A percentile compares a stretch with the other conserved stretches of the same genome.
phyloP scores from a whole-genome alignment of 2,797 vertebrate species.

The Hyperoplus immaculatus region DNA sequence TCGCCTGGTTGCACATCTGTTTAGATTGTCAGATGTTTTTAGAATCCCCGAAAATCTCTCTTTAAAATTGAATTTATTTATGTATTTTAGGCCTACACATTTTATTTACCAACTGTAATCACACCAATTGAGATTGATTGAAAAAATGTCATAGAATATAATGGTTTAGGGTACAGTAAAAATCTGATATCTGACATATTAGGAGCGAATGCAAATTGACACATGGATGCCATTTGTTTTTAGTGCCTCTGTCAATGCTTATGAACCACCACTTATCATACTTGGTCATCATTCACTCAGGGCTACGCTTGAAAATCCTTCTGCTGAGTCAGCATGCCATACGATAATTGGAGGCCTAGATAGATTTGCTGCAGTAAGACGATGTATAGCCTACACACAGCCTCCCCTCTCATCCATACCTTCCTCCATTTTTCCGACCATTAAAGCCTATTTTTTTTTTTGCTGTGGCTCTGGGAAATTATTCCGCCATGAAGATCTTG shows the following conservation, averaged over 20 bases:
- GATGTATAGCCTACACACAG: conserved; percentile 1
- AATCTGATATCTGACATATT: neutral
- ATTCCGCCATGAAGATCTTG: conserved; percentile 3
- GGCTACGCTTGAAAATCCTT: neutral
- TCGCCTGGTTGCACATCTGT: neutral
- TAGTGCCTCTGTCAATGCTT: neutral
- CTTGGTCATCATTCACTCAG: neutral
- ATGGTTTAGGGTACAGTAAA: neutral
- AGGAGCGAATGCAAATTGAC: no score
- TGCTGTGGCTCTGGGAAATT: neutral
- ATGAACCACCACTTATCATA: neutral
- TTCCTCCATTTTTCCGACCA: neutral
- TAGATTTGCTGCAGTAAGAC: conserved; percentile 49
- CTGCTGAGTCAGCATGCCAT: conserved; percentile 48
- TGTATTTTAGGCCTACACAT: no score
- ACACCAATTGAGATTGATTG: neutral
- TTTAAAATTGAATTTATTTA: neutral
- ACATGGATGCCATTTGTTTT: neutral
- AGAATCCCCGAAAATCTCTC: no score
- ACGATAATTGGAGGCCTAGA: conserved; percentile 18
- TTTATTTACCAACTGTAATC: neutral
- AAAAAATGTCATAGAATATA: neutral
- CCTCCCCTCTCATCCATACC: neutral
- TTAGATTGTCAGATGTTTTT: conserved; percentile 2
- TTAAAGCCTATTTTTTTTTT: conserved; percentile 5